Evolutionary conservation across 2,113 vertebrate genomes (phyloP).

Genomic region (Aptenodytes patagonicus): DNA sequence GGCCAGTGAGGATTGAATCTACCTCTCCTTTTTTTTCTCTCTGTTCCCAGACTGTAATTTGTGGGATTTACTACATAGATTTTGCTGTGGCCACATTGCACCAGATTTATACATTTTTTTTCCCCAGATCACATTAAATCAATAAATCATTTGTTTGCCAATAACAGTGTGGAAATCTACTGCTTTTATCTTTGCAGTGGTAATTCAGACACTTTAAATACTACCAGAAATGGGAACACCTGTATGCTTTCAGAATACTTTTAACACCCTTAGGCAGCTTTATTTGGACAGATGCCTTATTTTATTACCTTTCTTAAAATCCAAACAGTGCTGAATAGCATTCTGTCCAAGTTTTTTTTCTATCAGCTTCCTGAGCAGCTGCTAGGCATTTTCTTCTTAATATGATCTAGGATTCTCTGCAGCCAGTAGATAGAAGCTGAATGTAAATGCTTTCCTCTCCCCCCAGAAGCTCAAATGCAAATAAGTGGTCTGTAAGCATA

Average conservation of each 20-base stretch:
- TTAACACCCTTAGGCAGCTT: background rate
- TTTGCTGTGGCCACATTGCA: background rate
- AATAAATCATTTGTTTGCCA: background rate
- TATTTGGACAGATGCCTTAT: constrained; percentile 11
- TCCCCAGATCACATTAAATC: background rate
- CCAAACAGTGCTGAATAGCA: background rate
- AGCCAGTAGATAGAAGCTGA: background rate
- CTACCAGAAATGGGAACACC: background rate
- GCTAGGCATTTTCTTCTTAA: constrained; percentile 16
- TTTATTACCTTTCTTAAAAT: constrained; percentile 12
- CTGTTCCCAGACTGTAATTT: background rate
- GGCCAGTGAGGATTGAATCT: background rate
- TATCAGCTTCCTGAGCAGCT: constrained; percentile 8
- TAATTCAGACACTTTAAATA: background rate
- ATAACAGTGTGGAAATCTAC: background rate
- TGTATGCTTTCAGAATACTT: background rate
- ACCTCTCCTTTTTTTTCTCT: background rate
- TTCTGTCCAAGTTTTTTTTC: background rate
- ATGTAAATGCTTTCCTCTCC: background rate
- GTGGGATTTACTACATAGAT: background rate
- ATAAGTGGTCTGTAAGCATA: background rate
- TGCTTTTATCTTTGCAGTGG: background rate
- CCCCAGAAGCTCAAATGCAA: background rate
- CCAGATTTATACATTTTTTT: background rate
- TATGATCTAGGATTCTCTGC: background rate